Conservation (phyloP, 2,113 vertebrate species). For the Tenrec ecaudatus region DNA sequence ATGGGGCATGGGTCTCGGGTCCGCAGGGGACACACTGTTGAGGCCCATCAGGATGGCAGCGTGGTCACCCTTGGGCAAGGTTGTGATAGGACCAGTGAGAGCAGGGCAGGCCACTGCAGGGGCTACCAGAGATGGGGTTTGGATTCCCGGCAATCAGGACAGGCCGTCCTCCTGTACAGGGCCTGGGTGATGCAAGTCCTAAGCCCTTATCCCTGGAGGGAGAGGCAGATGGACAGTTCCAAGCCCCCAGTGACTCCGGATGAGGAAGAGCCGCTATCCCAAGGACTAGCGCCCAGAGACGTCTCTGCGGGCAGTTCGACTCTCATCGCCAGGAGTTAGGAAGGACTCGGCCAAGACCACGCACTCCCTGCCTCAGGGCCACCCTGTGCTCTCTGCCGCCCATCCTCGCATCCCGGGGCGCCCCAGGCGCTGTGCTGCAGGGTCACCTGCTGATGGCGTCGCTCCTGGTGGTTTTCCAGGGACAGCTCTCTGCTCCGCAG, state of each 20-base stretch:
- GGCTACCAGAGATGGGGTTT: not conserved
- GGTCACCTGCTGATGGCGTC: too few relatives aligned
- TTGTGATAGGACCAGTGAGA: too few relatives aligned
- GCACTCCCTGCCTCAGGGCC: too few relatives aligned
- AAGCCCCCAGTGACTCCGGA: not conserved
- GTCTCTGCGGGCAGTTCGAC: not conserved
- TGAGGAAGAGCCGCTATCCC: not conserved
- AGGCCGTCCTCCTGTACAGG: not conserved
- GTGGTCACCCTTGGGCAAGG: not conserved
- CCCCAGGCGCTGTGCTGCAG: too few relatives aligned
- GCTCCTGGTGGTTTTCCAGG: too few relatives aligned
- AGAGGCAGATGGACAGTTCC: not conserved
- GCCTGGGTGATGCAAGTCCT: not conserved
- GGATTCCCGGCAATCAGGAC: not conserved
- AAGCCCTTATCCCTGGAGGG: not conserved
- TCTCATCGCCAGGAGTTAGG: not conserved
- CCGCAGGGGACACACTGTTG: not conserved
- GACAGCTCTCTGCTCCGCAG: too few relatives aligned
- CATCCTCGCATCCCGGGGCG: too few relatives aligned
- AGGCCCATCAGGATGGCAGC: not conserved
- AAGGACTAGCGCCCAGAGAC: not conserved
- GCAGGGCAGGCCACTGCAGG: not conserved
- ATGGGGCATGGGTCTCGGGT: rapidly evolving
- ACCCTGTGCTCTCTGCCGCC: too few relatives aligned
- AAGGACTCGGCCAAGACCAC: not conserved